These are phyloP conservation scores for Platyscapa corneri DNA, from an alignment of 1,140 invertebrate genomes.

Conservation along the genomic window DNA sequence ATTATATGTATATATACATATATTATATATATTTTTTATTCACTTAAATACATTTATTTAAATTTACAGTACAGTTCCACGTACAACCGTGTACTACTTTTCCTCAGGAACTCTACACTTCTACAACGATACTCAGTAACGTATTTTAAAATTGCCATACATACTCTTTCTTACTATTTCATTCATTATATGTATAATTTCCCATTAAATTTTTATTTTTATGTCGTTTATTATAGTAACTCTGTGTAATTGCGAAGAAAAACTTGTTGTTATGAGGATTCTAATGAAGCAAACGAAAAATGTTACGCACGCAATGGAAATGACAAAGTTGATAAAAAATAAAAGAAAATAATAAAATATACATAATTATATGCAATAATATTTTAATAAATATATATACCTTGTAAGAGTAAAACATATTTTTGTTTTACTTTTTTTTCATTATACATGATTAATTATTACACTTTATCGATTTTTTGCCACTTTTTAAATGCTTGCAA, in stretches of 20 bases:
- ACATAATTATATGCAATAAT: constrained; percentile 23
- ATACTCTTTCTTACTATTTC: constrained; percentile 14
- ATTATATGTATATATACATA: not conserved
- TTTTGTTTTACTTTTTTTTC: constrained; percentile 11
- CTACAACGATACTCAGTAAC: constrained; percentile 19
- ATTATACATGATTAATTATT: constrained; percentile 25
- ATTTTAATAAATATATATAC: constrained; percentile 44
- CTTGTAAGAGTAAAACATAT: constrained; percentile 26
- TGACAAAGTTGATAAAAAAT: constrained; percentile 3
- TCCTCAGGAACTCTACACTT: constrained; percentile 42
- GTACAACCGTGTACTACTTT: constrained; percentile 27
- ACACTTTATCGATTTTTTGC: constrained; percentile 22
- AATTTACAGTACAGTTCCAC: constrained; percentile 48
- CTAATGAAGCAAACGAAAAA: not conserved
- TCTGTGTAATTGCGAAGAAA: constrained; percentile 24
- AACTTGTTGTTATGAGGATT: not conserved
- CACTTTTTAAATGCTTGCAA: constrained; percentile 50
- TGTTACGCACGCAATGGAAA: constrained; percentile 14
- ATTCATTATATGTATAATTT: constrained; percentile 10
- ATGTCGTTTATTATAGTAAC: constrained; percentile 39
- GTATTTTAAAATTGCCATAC: constrained; percentile 19
- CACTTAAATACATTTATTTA: constrained; percentile 33
- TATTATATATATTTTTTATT: not conserved
- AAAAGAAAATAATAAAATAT: constrained; percentile 11
- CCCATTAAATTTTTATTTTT: constrained; percentile 4